Evolutionary conservation across 2,113 vertebrate genomes (phyloP), one percentile per base, ranked within the genome.

Genomic region (Alethe diademata): DNA sequence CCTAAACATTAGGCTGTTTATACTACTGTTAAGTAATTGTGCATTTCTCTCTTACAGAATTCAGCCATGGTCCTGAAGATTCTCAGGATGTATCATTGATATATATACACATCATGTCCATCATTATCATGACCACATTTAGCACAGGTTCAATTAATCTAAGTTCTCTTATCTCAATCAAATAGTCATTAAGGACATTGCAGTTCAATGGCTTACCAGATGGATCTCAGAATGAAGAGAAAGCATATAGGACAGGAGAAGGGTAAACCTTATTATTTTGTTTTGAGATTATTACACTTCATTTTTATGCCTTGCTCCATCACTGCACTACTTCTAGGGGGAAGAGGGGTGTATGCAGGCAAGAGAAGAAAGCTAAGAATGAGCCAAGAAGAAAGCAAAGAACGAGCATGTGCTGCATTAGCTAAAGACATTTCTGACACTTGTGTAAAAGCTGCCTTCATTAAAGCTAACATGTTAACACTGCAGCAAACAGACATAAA

Each of bases 291-390:
- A 71, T 53, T 87, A 67, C 36, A 65, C 31, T 93, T 85, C 50
- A 60, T 92, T 82, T 91, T 79, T 23, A n/a, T 57, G 54, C 75
- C 61, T 87, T 75, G 58, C 28, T 97, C 93, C 64, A 93, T 48
- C 61, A 66, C 38, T 81, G 40, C 22, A 84, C 54, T 92, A 66
- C 23, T 94, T 97, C 53, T 33, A 8, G 8, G 17, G 3, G 4
- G 17, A 35, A 38, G 51, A 31, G 12, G 19, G 5, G 19, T 31
- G 19, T 7, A 5, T 13, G 40, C 31, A 79, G 22, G 50, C 42
- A 79, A 82, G 33, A 72, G 45, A 65, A 65, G 56, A 71, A 86
- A 57, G 66, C 70, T 78, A 80, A 65, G 35, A 84, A 83, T 71
- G 66, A 65, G 40, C 33, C 17, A 78, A 82, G n/a, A 94, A 92